Evolutionary conservation across 2,888 invertebrate genomes (phyloP).

Genomic region (Tholera decimalis): DNA sequence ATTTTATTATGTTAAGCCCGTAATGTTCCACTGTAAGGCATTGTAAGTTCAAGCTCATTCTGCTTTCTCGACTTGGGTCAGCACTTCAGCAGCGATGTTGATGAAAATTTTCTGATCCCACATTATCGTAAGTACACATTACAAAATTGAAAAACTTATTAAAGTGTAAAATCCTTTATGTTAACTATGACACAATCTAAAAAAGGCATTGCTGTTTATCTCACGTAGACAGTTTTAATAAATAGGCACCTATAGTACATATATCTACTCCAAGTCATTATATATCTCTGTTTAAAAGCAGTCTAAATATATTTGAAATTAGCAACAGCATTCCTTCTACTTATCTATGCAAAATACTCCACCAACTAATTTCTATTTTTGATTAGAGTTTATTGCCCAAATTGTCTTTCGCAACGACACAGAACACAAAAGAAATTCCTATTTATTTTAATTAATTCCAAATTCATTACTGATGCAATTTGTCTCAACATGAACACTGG

Average conservation of each 20-base stretch:
- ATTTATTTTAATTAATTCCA: slow-evolving; percentile 45
- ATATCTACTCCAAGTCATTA: background rate
- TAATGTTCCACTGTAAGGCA: no score
- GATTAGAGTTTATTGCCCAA: slow-evolving; percentile 22
- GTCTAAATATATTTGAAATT: slow-evolving; percentile 13
- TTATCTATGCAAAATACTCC: slow-evolving; percentile 13
- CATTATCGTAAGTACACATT: no score
- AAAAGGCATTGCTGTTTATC: background rate
- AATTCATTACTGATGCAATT: slow-evolving; percentile 51
- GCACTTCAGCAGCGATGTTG: no score
- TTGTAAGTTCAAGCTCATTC: no score
- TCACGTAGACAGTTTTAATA: slow-evolving; percentile 10
- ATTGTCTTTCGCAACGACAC: slow-evolving; percentile 23
- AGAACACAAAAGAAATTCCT: slow-evolving; percentile 30
- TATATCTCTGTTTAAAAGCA: slow-evolving; percentile 5
- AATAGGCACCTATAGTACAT: background rate
- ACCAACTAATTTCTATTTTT: slow-evolving; percentile 13
- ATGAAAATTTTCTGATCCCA: no score
- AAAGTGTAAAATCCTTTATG: no score
- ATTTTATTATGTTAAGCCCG: no score
- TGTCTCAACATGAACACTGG: slow-evolving; percentile 33
- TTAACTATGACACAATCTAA: no score
- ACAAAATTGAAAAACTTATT: background rate
- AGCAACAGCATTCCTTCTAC: background rate
- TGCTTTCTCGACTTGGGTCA: no score